These are phyloP conservation scores for Sciurus carolinensis DNA, from an alignment of 2,797 vertebrate species.

Conservation along the genomic window DNA sequence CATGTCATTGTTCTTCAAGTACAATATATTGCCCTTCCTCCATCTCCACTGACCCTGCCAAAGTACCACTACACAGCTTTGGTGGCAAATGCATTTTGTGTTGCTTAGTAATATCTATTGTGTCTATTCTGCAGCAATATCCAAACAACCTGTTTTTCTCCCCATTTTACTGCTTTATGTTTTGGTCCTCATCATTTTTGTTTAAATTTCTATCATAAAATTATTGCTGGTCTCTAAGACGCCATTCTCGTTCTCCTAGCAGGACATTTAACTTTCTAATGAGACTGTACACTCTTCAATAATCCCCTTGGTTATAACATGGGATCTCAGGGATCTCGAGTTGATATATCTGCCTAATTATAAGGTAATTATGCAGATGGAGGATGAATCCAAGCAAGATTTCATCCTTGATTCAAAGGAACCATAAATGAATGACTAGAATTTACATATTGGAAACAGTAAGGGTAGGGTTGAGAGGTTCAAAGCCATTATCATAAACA, in stretches of 20 bases:
- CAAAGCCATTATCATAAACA: not conserved
- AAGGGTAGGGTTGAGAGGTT: not conserved
- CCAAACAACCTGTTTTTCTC: not conserved
- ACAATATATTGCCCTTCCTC: not conserved
- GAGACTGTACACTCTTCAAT: not conserved
- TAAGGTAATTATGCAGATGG: not conserved
- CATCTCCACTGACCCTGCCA: accelerated
- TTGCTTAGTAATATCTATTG: not conserved
- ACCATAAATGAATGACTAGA: not conserved
- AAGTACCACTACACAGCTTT: not conserved
- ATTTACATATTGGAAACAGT: not conserved
- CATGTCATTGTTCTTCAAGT: not conserved
- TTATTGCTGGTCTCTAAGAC: not conserved
- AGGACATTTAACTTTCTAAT: not conserved
- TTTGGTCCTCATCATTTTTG: not conserved
- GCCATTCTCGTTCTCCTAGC: not conserved
- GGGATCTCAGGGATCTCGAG: not conserved
- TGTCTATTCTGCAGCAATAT: not conserved
- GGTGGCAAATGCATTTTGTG: not conserved
- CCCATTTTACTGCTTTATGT: not conserved
- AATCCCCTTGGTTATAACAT: not conserved
- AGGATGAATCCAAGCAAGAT: not conserved
- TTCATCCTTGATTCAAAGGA: not conserved
- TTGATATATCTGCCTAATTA: not conserved
- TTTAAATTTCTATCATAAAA: conserved; percentile 25